Evolutionary conservation across 2,797 vertebrate species (phyloP).

Genomic region (Micrastur ruficollis): DNA sequence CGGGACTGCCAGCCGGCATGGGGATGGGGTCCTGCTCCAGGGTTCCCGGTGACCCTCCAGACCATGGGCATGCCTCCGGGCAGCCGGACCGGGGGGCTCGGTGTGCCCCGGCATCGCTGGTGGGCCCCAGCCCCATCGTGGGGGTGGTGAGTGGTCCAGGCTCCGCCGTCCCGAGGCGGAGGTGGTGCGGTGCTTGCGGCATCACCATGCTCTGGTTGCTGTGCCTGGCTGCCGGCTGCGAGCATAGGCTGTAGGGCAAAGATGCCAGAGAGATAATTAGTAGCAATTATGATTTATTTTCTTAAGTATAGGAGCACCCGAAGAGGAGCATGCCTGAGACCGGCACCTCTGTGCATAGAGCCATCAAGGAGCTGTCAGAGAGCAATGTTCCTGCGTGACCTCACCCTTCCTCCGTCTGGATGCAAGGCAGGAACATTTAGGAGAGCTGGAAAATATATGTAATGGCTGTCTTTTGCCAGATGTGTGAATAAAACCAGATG

Average conservation of each 20-base stretch:
- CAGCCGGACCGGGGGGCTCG: neutral
- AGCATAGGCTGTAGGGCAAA: neutral
- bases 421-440: conserved; percentile 13
- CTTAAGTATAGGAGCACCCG: neutral
- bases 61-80: accelerated
- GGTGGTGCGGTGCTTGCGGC: accelerated
- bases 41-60: accelerated
- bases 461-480: conserved; percentile 52
- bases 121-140: accelerated
- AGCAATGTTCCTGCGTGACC: conserved; percentile 12
- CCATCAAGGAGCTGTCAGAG: conserved; percentile 44
- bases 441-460: neutral
- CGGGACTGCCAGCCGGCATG: neutral
- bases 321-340: neutral
- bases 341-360: neutral
- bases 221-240: neutral
- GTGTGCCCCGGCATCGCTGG: accelerated
- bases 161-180: neutral
- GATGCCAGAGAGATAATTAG: neutral
- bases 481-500: conserved; percentile 53
- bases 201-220: accelerated
- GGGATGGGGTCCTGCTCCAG: neutral
- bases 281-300: neutral
- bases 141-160: accelerated
- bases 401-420: conserved; percentile 28